Evolutionary conservation across 1,140 invertebrate genomes (phyloP), one percentile per base, ranked within the genome.

Genomic region (Calosoma granatense): DNA sequence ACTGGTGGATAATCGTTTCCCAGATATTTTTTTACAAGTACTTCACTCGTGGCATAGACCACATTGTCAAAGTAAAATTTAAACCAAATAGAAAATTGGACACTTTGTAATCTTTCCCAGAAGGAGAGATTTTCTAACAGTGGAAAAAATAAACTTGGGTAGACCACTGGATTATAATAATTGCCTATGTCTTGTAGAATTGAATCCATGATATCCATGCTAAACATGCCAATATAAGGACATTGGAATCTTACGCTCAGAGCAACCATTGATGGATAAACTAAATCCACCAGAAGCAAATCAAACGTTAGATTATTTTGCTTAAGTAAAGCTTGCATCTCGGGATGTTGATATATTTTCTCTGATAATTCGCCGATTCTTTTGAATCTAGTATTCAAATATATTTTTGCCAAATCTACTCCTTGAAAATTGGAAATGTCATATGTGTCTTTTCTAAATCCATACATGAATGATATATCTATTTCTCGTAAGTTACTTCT

Each of bases 1-100:
- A 80, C 63, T 1, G 76, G 64, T 19, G 68, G 61, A 17, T 69
- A 58, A 53, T 70, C 61, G 0, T 62, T 22, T 2, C 72, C 76
- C 59, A 78, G 75, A 63, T 68, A 54, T 59, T 70, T 65, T 61
- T 63, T 71, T 2, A 73, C 53, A 2, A 71, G 56, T 54, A 59
- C 54, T 53, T 76, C 64, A 56, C 74, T 66, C 26, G 36, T 60
- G 11, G 55, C 15, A 20, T 56, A 39, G 11, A 60, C 22, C n/a
- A 56, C 43, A 15, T 56, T 20, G 56, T 61, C 61, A 26, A 52
- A 53, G 19, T 58, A 4, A 17, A 61, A 55, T 2, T 59, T 9
- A 9, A 47, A 17, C 41, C 41, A 47, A 12, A 47, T 3, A 47
- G 41, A 47, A 3, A 6, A 47, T 12, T 47, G 9, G 4, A 47